phyloP scores from a whole-genome alignment of 2,888 invertebrate species.

The Osedax fenrisi region DNA sequence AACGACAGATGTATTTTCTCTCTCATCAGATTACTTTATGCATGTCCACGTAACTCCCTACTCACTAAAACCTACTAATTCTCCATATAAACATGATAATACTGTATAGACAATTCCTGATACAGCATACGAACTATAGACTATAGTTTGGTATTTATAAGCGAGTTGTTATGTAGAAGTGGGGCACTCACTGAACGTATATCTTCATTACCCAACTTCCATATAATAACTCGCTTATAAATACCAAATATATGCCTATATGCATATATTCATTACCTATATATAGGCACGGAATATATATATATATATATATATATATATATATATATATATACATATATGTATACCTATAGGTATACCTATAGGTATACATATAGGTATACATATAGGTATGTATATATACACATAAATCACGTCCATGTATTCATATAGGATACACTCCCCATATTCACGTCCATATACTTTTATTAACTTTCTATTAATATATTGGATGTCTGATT shows the following conservation, averaged over 20 bases:
- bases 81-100: no score
- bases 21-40: not conserved
- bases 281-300: not conserved
- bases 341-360: not conserved
- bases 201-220: no score
- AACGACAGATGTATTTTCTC: no score
- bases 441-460: no score
- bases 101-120: not conserved
- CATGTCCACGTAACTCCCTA: no score
- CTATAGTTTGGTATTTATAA: not conserved
- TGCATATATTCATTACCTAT: no score
- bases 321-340: not conserved
- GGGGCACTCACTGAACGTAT: no score
- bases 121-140: not conserved
- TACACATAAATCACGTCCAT: not conserved
- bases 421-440: no score
- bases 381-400: not conserved
- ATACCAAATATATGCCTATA: not conserved
- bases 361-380: not conserved
- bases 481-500: no score
- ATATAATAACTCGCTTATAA: not conserved
- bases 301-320: not conserved
- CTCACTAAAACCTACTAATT: no score
- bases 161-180: not conserved
- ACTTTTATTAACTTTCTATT: no score